Evolutionary conservation across 2,797 vertebrate species (phyloP).

Genomic region (Anabacerthia variegaticeps): DNA sequence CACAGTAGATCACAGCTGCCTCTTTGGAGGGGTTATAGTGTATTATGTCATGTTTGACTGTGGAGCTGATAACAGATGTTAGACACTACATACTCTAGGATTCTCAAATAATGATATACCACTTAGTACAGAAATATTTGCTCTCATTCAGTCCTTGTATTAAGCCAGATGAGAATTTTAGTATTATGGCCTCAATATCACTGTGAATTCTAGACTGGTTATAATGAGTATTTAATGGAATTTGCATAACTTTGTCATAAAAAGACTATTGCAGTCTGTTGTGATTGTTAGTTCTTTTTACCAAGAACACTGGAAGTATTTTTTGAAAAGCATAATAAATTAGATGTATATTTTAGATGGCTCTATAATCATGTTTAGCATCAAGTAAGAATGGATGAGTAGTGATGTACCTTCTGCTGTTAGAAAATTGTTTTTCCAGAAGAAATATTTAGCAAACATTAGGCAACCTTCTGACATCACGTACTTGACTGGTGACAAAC

Average conservation of each 20-base stretch:
- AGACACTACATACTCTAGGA: neutral
- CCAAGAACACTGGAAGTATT: neutral
- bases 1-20: neutral
- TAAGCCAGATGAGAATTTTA: neutral
- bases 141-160: neutral
- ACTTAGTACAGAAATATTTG: neutral
- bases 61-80: neutral
- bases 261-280: neutral
- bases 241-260: neutral
- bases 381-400: neutral
- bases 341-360: neutral
- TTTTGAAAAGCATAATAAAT: neutral
- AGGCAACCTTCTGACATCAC: neutral
- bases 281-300: neutral
- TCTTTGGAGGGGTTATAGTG: neutral
- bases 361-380: neutral
- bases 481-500: neutral
- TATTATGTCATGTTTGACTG: neutral
- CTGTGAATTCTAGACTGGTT: neutral
- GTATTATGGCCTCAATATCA: neutral
- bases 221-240: neutral
- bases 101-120: neutral
- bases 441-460: neutral
- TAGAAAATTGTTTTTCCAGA: neutral
- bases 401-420: neutral